Conservation (phyloP, 2,797 vertebrate species). For the Phrynocephalus forsythii region DNA sequence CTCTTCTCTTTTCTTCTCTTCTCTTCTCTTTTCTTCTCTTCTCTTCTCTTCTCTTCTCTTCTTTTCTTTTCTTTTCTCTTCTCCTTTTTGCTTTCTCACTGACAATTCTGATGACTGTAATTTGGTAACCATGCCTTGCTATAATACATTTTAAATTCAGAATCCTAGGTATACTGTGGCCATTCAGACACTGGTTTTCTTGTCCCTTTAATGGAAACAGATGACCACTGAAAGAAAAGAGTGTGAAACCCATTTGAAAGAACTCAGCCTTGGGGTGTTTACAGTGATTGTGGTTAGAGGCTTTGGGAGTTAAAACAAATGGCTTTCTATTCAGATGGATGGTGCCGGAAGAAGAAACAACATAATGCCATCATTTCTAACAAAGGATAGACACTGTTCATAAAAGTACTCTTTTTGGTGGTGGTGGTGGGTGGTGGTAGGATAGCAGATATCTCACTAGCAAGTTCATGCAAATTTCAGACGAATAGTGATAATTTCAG, state of each 20-base stretch:
- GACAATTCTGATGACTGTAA: slow-evolving; percentile 15
- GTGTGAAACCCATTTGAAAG: background rate
- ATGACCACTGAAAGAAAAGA: slow-evolving; percentile 9
- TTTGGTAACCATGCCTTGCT: slow-evolving; percentile 11
- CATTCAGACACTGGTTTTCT: slow-evolving; percentile 37
- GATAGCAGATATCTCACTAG: background rate
- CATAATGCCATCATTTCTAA: background rate
- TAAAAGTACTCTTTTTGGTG: background rate
- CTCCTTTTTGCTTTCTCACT: slow-evolving; percentile 10
- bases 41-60: background rate
- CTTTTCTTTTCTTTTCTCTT: too few species aligned
- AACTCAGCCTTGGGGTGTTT: background rate
- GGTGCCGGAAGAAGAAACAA: background rate
- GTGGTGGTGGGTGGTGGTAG: too few species aligned
- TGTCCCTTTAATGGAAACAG: slow-evolving; percentile 19
- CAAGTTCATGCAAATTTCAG: background rate
- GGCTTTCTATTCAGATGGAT: background rate
- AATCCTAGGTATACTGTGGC: slow-evolving; percentile 31
- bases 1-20: background rate
- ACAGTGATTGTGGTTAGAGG: background rate
- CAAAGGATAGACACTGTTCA: background rate
- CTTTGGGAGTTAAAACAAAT: slow-evolving; percentile 14
- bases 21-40: background rate
- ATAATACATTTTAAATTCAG: slow-evolving; percentile 34
- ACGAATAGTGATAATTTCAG: background rate